Evolutionary conservation across 2,888 invertebrate genomes (phyloP).

Genomic region (Chydorus sphaericus): DNA sequence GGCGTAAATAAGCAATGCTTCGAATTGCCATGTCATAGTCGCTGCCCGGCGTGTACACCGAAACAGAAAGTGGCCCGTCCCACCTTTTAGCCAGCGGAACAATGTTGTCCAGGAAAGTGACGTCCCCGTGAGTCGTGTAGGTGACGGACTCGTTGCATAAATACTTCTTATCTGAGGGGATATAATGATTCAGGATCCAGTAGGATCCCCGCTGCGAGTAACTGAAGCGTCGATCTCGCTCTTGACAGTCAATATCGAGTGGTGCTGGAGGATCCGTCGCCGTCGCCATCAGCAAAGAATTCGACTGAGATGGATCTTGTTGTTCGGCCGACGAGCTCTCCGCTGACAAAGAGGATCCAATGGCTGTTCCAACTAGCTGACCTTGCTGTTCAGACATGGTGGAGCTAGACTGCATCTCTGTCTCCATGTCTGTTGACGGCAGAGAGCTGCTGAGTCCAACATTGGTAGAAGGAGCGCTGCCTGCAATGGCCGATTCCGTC

Average conservation of each 20-base stretch:
- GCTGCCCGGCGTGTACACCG: slow-evolving; percentile 71
- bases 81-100: slow-evolving; percentile 70
- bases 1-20: slow-evolving; percentile 63
- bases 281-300: neutral
- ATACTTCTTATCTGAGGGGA: slow-evolving; percentile 41
- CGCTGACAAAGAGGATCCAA: slow-evolving; percentile 5
- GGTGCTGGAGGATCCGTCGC: neutral
- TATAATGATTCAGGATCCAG: slow-evolving; percentile 79
- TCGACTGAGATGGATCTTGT: neutral
- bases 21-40: slow-evolving; percentile 64
- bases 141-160: slow-evolving; percentile 73
- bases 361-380: slow-evolving; percentile 4
- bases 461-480: neutral
- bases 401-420: neutral
- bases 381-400: neutral
- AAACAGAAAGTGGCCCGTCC: slow-evolving; percentile 74
- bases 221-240: slow-evolving; percentile 11
- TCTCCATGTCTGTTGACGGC: neutral
- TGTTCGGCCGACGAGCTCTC: neutral
- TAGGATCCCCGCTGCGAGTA: slow-evolving; percentile 61
- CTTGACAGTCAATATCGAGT: slow-evolving; percentile 9
- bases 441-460: neutral
- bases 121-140: slow-evolving; percentile 83
- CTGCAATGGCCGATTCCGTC: neutral
- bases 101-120: slow-evolving; percentile 78